phyloP scores from a whole-genome alignment of 1,140 invertebrate genomes.

The Drosophila teissieri region DNA sequence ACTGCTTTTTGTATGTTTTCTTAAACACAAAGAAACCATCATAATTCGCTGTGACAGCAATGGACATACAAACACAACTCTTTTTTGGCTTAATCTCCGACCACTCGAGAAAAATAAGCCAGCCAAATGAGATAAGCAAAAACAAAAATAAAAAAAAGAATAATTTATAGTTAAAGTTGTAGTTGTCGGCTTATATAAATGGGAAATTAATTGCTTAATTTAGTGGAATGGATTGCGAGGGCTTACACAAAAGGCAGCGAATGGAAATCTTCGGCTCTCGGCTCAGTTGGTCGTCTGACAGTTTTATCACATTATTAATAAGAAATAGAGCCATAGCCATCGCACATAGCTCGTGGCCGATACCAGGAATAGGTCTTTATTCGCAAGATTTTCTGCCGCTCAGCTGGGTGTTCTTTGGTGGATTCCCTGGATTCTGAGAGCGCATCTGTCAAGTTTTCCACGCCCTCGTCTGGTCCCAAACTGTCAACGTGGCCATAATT shows the following conservation, averaged over 20 bases:
- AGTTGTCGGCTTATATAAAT: conserved; percentile 80
- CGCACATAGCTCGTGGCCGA: conserved; percentile 28
- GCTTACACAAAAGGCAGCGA: conserved; percentile 49
- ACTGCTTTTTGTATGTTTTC: conserved; percentile 6
- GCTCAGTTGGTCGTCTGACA: conserved; percentile 67
- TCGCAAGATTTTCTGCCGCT: conserved; percentile 35
- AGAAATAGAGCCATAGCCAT: conserved; percentile 64
- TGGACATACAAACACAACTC: conserved; percentile 45
- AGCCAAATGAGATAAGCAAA: conserved; percentile 10
- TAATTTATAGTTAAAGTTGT: conserved; percentile 75
- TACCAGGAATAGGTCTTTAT: conserved; percentile 68
- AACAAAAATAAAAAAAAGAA: conserved; percentile 3
- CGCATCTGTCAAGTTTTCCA: conserved; percentile 82
- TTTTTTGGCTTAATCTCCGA: conserved; percentile 59
- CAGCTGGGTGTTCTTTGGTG: not conserved
- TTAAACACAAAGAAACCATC: conserved; percentile 9
- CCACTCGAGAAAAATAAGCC: conserved; percentile 15
- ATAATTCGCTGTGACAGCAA: conserved; percentile 70
- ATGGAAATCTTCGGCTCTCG: conserved; percentile 34
- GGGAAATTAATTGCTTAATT: conserved; percentile 81
- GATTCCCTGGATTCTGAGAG: conserved; percentile 44
- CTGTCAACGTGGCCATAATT: conserved; percentile 82
- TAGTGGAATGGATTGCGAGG: conserved; percentile 79
- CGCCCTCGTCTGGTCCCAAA: conserved; percentile 76
- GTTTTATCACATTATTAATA: conserved; percentile 83